These are phyloP conservation scores for Sinocyclocheilus grahami DNA, from an alignment of 2,113 vertebrate species.

Conservation along the genomic window DNA sequence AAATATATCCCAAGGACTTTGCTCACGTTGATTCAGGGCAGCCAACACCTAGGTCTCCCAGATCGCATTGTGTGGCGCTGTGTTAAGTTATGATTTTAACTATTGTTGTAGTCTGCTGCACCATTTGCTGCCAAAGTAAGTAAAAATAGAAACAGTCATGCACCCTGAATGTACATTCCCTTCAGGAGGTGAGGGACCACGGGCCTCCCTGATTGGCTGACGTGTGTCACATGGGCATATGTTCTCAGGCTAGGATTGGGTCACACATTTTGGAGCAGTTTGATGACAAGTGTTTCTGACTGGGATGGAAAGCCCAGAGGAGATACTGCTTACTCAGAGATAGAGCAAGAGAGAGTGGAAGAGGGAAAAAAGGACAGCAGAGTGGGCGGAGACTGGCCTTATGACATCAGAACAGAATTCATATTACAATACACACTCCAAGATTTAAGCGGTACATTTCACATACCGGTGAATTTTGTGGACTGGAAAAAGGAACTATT, in stretches of 20 bases:
- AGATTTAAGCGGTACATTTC: background rate
- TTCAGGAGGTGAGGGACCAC: conserved; percentile 73
- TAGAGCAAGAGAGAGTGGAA: background rate
- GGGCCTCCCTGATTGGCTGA: conserved; percentile 66
- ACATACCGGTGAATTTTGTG: background rate
- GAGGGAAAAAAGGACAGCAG: conserved; percentile 23
- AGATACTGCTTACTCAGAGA: conserved; percentile 64
- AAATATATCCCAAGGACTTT: background rate
- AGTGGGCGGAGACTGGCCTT: conserved; percentile 22
- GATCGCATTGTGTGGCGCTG: conserved; percentile 44
- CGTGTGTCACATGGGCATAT: conserved; percentile 58
- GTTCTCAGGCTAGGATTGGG: conserved; percentile 69
- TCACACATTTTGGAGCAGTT: conserved; percentile 73
- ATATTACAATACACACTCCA: background rate
- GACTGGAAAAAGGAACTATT: background rate
- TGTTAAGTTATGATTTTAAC: conserved; percentile 69
- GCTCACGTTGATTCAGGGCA: background rate
- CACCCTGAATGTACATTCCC: conserved; percentile 74
- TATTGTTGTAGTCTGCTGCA: conserved; percentile 62
- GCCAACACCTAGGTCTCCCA: conserved; percentile 24
- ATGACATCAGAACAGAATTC: conserved; percentile 51
- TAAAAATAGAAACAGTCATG: conserved; percentile 79
- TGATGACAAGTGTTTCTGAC: conserved; percentile 78
- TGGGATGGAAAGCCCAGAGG: conserved; percentile 74
- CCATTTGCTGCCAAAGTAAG: conserved; percentile 72